Conservation (phyloP, 2,113 vertebrate genomes). For the Vulpes lagopus region DNA sequence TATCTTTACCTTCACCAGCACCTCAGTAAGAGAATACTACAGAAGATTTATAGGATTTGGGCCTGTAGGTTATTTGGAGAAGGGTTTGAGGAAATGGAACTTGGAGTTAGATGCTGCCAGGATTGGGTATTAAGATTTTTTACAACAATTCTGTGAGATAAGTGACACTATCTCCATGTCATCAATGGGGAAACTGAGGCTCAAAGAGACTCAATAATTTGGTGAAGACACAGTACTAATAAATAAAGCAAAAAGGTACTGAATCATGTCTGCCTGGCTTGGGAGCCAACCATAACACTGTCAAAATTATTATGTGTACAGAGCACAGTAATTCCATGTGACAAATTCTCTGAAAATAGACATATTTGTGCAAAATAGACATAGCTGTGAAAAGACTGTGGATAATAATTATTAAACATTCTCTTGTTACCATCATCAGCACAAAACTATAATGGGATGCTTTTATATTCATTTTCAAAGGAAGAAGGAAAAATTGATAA, state of each 20-base stretch:
- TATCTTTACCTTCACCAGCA: not conserved
- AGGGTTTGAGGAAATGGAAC: not conserved
- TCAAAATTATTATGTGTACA: slow-evolving; percentile 39
- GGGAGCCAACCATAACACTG: not conserved
- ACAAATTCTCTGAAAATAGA: slow-evolving; percentile 60
- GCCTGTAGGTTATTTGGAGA: not conserved
- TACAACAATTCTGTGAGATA: not conserved
- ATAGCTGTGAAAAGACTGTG: slow-evolving; percentile 50
- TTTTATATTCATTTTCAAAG: slow-evolving; percentile 76
- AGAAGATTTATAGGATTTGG: not conserved
- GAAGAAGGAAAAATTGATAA: slow-evolving; percentile 67
- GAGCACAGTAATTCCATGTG: slow-evolving; percentile 39
- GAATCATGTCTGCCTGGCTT: not conserved
- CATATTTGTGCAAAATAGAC: slow-evolving; percentile 54
- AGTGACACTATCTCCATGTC: not conserved
- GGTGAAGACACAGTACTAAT: slow-evolving; percentile 13
- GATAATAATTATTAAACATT: slow-evolving; percentile 70
- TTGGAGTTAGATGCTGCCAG: not conserved
- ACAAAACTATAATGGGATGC: slow-evolving; percentile 63
- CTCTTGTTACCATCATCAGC: slow-evolving; percentile 42
- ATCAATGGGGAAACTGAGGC: not conserved
- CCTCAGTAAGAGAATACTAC: not conserved
- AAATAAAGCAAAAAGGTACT: not conserved
- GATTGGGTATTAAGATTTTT: not conserved
- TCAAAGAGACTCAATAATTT: not conserved